Conservation (phyloP, 2,888 invertebrate genomes). For the Morpho deidamia region DNA sequence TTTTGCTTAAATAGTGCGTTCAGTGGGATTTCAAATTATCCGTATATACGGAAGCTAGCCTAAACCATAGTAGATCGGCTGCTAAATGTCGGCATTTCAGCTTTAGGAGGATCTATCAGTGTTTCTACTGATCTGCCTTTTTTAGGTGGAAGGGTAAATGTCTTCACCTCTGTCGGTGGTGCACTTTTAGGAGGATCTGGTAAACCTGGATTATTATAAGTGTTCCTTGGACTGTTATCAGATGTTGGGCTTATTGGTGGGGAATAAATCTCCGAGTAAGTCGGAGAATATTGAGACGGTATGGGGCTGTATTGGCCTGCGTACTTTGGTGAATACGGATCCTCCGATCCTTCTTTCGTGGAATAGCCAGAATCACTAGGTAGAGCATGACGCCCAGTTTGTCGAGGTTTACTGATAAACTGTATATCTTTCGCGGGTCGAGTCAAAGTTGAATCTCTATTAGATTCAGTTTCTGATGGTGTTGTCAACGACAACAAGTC, state of each 20-base stretch:
- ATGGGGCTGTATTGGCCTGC: constrained; percentile 64
- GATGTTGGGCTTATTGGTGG: constrained; percentile 69
- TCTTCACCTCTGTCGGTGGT: constrained; percentile 59
- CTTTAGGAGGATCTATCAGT: constrained; percentile 59
- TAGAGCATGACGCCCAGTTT: constrained; percentile 77
- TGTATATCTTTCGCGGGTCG: constrained; percentile 81
- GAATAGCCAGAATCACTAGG: constrained; percentile 71
- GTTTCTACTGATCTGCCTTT: constrained; percentile 68
- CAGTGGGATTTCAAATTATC: constrained; percentile 27
- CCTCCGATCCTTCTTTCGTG: constrained; percentile 63
- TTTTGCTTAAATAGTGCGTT: constrained; percentile 14
- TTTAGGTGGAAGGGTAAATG: constrained; percentile 61
- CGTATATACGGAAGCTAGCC: neutral
- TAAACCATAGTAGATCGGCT: constrained; percentile 71
- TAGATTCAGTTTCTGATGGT: constrained; percentile 79
- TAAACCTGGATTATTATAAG: constrained; percentile 55
- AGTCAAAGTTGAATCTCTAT: constrained; percentile 72
- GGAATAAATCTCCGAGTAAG: constrained; percentile 73
- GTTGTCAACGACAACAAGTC: constrained; percentile 76
- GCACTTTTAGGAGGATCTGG: constrained; percentile 66
- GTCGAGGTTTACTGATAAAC: constrained; percentile 78
- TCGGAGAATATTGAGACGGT: constrained; percentile 66
- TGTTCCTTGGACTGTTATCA: constrained; percentile 61
- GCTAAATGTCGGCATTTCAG: constrained; percentile 58
- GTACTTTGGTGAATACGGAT: constrained; percentile 59